A percentile compares a stretch with the other conserved stretches of the same genome.
phyloP scores from a whole-genome alignment of 2,888 invertebrate species.

The Diaphora mendica region DNA sequence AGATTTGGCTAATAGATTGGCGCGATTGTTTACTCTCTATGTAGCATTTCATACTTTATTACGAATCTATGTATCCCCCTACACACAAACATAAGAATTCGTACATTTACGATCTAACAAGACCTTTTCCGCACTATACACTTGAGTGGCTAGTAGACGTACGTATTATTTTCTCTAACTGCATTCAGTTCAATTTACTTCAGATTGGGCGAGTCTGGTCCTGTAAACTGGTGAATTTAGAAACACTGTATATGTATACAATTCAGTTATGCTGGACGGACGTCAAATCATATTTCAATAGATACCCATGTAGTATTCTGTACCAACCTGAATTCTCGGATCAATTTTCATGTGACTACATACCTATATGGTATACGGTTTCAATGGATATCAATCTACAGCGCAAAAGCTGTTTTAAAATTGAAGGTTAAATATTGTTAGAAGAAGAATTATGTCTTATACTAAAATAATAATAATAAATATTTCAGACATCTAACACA shows the following conservation, averaged over 20 bases:
- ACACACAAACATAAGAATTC: not conserved
- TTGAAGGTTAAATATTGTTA: no score
- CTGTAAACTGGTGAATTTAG: not conserved
- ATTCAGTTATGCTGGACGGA: not conserved
- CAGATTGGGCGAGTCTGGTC: not conserved
- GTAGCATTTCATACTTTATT: no score
- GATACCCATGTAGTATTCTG: not conserved
- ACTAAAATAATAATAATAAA: no score
- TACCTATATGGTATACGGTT: not conserved
- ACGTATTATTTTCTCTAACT: not conserved
- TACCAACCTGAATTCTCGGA: not conserved
- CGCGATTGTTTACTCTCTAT: no score
- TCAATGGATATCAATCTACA: not conserved
- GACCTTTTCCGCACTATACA: not conserved
- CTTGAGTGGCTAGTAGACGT: not conserved
- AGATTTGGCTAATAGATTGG: no score
- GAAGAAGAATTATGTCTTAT: no score
- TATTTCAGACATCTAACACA: no score
- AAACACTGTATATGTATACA: not conserved
- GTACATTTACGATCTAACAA: not conserved
- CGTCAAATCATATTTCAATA: not conserved
- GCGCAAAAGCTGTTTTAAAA: not conserved
- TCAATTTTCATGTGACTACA: no score
- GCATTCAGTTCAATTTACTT: not conserved
- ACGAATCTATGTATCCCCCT: no score